A percentile compares a stretch with the other conserved stretches of the same genome.
These are phyloP conservation scores for Tanytarsus gracilentus DNA, from an alignment of 2,888 invertebrate genomes.

Conservation along the genomic window DNA sequence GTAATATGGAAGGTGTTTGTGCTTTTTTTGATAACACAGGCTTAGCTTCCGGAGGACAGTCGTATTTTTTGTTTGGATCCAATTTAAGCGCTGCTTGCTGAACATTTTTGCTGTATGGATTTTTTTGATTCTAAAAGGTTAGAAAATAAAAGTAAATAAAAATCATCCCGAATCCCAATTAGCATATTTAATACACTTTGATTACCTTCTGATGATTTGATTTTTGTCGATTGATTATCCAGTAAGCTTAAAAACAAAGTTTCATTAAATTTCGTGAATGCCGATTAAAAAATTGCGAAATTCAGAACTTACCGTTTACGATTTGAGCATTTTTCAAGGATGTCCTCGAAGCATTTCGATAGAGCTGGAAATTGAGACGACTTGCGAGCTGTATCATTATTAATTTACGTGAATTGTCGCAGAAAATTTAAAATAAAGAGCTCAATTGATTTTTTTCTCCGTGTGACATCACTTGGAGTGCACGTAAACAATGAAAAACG, in stretches of 20 bases:
- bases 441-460: background rate
- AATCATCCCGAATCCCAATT: too few relatives aligned
- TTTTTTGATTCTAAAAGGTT: conserved; percentile 5
- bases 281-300: conserved; percentile 1
- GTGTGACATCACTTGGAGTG: background rate
- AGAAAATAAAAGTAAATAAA: conserved; percentile 4
- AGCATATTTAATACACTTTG: too few relatives aligned
- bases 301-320: conserved; percentile 10
- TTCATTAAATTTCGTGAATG: background rate
- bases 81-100: conserved; percentile 9
- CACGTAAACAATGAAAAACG: too few relatives aligned
- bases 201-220: conserved; percentile 3
- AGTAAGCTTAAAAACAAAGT: conserved; percentile 10
- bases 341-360: background rate
- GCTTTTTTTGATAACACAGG: too few relatives aligned
- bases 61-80: background rate
- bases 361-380: background rate
- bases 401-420: background rate
- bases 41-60: conserved; percentile 15
- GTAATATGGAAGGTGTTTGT: background rate
- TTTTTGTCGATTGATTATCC: background rate
- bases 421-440: background rate
- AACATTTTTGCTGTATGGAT: conserved; percentile 3
- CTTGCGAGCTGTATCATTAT: background rate
- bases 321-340: background rate